These are phyloP conservation scores for Kryptolebias marmoratus DNA, from an alignment of 2,113 vertebrate species.

Conservation along the genomic window DNA sequence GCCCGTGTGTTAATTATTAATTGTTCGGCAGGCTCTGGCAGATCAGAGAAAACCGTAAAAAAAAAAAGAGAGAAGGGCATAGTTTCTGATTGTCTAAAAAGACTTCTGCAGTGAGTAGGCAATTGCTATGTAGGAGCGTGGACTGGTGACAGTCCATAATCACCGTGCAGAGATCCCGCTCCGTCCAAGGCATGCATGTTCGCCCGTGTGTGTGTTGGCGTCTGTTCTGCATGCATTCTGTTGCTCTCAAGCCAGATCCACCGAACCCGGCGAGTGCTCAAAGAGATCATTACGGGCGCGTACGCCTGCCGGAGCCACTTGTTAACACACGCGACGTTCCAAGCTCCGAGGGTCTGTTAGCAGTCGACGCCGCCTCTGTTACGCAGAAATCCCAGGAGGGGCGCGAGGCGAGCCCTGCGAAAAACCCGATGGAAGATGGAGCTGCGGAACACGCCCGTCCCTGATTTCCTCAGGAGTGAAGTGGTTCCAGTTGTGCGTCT, in stretches of 20 bases:
- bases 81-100: constrained; percentile 48
- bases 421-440: constrained; percentile 31
- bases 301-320: constrained; percentile 3
- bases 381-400: constrained; percentile 55
- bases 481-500: constrained; percentile 47
- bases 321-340: constrained; percentile 20
- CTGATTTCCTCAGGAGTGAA: constrained; percentile 55
- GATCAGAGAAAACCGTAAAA: constrained; percentile 60
- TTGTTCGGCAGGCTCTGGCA: constrained; percentile 59
- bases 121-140: constrained; percentile 57
- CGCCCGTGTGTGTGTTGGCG: neutral
- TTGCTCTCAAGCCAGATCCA: neutral
- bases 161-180: neutral
- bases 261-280: constrained; percentile 4
- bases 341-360: constrained; percentile 42
- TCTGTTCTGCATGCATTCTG: constrained; percentile 10
- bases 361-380: constrained; percentile 58
- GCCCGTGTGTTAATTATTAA: constrained; percentile 78
- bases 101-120: constrained; percentile 18
- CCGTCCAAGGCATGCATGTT: constrained; percentile 19
- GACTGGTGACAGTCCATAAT: constrained; percentile 10
- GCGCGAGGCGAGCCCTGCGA: constrained; percentile 45
- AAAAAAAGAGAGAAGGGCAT: constrained; percentile 4
- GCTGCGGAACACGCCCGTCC: constrained; percentile 58
- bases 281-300: constrained; percentile 6